Base-by-base conservation (phyloP, 2,113 vertebrate species). In the Zootoca vivipara region DNA sequence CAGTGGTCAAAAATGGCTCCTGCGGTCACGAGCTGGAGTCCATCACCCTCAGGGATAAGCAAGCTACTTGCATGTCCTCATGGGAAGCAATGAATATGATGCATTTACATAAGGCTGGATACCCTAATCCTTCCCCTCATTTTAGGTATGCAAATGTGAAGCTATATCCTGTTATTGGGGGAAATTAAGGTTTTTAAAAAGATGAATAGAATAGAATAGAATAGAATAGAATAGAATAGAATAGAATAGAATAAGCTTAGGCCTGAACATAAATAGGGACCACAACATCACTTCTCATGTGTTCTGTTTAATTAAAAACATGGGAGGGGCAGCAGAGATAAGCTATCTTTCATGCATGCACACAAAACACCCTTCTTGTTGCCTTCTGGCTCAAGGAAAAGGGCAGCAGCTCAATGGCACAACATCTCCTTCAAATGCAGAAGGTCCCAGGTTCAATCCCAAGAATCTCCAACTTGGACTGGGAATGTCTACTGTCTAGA, bases 21-120 rank as follows among this genome's bases (percentile, higher is more conserved):
- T 80, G 86, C 65, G 46, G 30, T 35, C 86, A 89, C 70, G 64
- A 28, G 69, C 82, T 82, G 72, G 75, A 74, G 52, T 81, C 88
- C 42, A 22, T 65, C 35, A 82, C 81, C 85, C 86, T 58, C 52
- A 33, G 72, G 75, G 80, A 82, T 52, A 88, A 93, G 92, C 69
- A 78, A 74, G 40, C 56, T 88, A 72, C 83, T 78, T 22, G 77
- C 88, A 38, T 89, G 79, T 86, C 82, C 64, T 87, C 46, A 33
- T 82, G 52, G 65, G 93, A 93, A 89, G 92, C 79, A 89, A n/a
- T 22, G 84, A 88, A 82, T 38, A 87, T 65, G 87, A 16, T 80
- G 40, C 52, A 72, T 62, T 30, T 69, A 92, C 94, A 89, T 73
- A 52, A 40, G 4, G 30, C 16, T 2, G 7, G 30, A 20, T 20